Evolutionary conservation across 2,113 vertebrate genomes (phyloP).

Genomic region (Ailurus styani): DNA sequence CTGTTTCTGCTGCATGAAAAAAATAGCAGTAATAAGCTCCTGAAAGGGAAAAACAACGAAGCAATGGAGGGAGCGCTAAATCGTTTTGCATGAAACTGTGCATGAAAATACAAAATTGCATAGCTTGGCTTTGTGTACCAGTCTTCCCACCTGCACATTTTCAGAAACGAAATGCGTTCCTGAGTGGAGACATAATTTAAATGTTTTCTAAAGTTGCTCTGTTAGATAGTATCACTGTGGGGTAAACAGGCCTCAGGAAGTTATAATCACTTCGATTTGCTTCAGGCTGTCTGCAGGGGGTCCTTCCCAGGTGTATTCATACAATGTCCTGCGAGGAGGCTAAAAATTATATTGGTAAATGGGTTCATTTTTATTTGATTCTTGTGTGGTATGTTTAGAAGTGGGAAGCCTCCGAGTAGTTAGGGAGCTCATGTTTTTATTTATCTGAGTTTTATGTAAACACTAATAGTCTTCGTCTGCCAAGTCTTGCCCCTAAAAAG

Average conservation of each 20-base stretch:
- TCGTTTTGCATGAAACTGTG: neutral
- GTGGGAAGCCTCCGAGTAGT: neutral
- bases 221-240: neutral
- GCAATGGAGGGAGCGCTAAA: neutral
- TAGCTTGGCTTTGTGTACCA: neutral
- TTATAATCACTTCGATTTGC: neutral
- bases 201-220: slow-evolving; percentile 6
- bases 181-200: neutral
- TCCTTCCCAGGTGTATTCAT: neutral
- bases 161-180: slow-evolving; percentile 9
- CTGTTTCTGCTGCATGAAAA: slow-evolving; percentile 33
- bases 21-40: neutral
- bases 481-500: neutral
- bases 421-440: neutral
- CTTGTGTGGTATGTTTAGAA: neutral
- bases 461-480: neutral
- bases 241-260: neutral
- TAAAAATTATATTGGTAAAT: neutral
- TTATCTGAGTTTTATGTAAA: neutral
- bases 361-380: neutral
- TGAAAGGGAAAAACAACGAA: slow-evolving; percentile 22
- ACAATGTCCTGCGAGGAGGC: neutral
- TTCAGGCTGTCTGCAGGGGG: neutral
- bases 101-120: slow-evolving; percentile 15
- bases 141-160: neutral